Evolutionary conservation across 2,113 vertebrate species (phyloP).

Genomic region (Amia ocellicauda): DNA sequence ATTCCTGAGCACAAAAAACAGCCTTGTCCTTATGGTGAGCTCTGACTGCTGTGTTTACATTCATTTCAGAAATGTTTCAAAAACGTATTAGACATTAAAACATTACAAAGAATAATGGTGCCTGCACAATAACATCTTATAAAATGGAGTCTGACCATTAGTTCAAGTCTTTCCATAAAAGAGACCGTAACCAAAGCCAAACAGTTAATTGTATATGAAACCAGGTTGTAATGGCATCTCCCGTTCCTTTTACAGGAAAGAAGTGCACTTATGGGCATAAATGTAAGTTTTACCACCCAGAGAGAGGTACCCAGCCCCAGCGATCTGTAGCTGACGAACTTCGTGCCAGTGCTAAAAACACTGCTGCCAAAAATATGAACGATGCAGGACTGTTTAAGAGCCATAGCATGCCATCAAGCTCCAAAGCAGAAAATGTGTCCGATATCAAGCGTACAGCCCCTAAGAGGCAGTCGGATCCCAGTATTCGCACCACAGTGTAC

Average conservation of each 20-base stretch:
- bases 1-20: constrained; percentile 96
- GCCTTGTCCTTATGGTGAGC: constrained; percentile 90
- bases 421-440: constrained; percentile 65
- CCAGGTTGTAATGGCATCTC: not conserved
- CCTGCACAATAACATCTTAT: too few species aligned
- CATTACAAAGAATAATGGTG: too few species aligned
- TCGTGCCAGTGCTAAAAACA: constrained; percentile 89
- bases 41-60: not conserved
- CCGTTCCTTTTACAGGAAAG: constrained; percentile 69
- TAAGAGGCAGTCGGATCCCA: constrained; percentile 90
- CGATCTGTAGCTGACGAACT: constrained; percentile 93
- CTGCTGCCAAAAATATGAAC: constrained; percentile 72
- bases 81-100: too few species aligned
- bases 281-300: constrained; percentile 96
- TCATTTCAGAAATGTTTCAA: not conserved
- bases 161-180: too few species aligned
- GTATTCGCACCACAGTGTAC: constrained; percentile 83
- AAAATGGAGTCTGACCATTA: too few species aligned
- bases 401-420: constrained; percentile 88
- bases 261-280: constrained; percentile 98
- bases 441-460: constrained; percentile 72
- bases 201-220: too few species aligned
- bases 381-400: constrained; percentile 89
- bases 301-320: constrained; percentile 92
- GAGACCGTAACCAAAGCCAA: too few species aligned